Evolutionary conservation across 1,140 invertebrate species (phyloP).

Genomic region (Parapsyche elsis): DNA sequence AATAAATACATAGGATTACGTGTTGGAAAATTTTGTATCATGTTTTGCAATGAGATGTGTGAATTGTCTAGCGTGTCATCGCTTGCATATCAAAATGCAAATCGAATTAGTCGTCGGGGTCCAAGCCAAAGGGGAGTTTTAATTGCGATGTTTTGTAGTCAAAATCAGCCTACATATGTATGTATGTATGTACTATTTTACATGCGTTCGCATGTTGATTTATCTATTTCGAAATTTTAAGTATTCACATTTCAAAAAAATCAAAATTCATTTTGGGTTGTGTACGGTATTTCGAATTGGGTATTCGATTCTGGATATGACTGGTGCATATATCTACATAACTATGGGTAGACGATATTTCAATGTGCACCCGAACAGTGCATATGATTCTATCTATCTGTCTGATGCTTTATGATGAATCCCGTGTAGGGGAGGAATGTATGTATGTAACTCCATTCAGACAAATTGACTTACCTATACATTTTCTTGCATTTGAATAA

Average conservation of each 20-base stretch:
- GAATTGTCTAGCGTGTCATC: neutral
- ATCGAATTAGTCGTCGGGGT: conserved; percentile 36
- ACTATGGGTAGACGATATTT: neutral
- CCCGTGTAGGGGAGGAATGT: neutral
- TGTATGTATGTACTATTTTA: no score
- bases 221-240: no score
- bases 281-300: no score
- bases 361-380: neutral
- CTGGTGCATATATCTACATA: neutral
- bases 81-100: conserved; percentile 46
- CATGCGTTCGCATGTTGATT: no score
- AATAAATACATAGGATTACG: no score
- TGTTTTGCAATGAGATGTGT: no score
- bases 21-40: no score
- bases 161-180: no score
- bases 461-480: neutral
- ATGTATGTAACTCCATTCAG: neutral
- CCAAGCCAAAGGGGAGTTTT: neutral
- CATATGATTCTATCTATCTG: neutral
- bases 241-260: no score
- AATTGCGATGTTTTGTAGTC: conserved; percentile 37
- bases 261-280: no score
- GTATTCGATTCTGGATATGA: neutral
- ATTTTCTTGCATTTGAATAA: neutral
- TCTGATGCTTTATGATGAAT: conserved; percentile 3